Evolutionary conservation across 2,888 invertebrate genomes (phyloP).

Genomic region (Campopleginae sp.): DNA sequence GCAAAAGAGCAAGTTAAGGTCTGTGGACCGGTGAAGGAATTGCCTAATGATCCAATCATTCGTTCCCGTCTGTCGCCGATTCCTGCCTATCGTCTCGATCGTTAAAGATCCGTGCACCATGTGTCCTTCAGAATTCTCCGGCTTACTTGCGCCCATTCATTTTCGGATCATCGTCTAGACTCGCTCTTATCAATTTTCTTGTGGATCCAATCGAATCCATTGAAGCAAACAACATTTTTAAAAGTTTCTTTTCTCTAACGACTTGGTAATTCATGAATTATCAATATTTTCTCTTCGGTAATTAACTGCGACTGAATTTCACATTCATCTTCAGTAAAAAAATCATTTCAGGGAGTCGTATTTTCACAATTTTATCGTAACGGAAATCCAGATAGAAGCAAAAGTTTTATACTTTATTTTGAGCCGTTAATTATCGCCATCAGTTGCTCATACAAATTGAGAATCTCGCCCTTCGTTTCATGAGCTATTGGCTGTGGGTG

Average conservation of each 20-base stretch:
- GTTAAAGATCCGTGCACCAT: conserved; percentile 12
- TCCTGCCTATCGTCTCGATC: conserved; percentile 39
- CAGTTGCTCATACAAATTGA: background rate
- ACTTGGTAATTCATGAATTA: background rate
- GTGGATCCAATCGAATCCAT: background rate
- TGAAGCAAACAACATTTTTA: background rate
- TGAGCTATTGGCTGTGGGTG: background rate
- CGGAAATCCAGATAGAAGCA: background rate
- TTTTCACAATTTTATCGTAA: background rate
- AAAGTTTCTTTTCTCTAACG: background rate
- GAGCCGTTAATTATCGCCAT: background rate
- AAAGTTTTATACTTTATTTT: too few relatives aligned
- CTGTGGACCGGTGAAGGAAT: conserved; percentile 69
- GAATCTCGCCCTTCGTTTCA: background rate
- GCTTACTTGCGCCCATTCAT: conserved; percentile 47
- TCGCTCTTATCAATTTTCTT: conserved; percentile 31
- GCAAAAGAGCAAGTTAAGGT: conserved; percentile 54
- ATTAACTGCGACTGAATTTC: background rate
- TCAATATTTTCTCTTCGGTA: background rate
- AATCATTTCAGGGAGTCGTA: background rate
- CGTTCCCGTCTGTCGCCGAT: conserved; percentile 14
- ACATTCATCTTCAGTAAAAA: background rate
- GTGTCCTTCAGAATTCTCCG: conserved; percentile 52
- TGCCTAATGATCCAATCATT: conserved; percentile 73
- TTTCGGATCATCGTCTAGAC: conserved; percentile 5